Evolutionary conservation across 1,140 invertebrate species (phyloP), one percentile per base, ranked within the genome.

Genomic region (Oryzaephilus surinamensis): DNA sequence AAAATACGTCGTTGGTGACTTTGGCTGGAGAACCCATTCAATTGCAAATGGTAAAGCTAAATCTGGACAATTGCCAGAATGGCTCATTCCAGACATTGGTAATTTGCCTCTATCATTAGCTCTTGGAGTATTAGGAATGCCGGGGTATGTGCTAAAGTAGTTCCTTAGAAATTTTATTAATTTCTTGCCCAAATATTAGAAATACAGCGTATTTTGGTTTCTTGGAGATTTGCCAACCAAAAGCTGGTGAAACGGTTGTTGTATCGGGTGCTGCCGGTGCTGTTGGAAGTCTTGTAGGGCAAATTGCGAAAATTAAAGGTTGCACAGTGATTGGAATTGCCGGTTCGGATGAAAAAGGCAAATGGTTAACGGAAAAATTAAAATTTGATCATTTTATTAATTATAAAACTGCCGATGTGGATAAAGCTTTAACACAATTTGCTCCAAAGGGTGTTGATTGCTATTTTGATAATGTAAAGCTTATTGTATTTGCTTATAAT

Each of bases 281-380:
- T 19, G 78, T 84, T n/a, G 80, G 80, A 3, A 74, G 68, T 43
- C 37, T 48, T 28, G 79, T 81, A 6, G 81, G 79, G 10, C 81
- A 85, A 64, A 79, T 85, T 32, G 80, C 72, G 2, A 81, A 81
- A 60, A 73, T 79, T 27, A 66, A 75, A 57, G 81, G 5, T 73
- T 68, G 43, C 61, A 75, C 28, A 79, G 79, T 82, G 0, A 76
- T 85, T 45, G 81, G 78, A 6, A 76, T 79, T 51, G 72, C 77
- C 35, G 79, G 79, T 8, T 65, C 68, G 13, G 74, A 81, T 32
- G 74, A 71, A 0, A 84, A 84, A 64, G 71, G 76, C 42, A 58
- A 71, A 38, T 82, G 77, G 77, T 51, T 84, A 2, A 68, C 64
- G 15, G 49, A 74, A 2, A 70, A 78, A 26, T 49, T 82, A 1